phyloP scores from a whole-genome alignment of 2,113 vertebrate species.

The Trichomycterus rosablanca region DNA sequence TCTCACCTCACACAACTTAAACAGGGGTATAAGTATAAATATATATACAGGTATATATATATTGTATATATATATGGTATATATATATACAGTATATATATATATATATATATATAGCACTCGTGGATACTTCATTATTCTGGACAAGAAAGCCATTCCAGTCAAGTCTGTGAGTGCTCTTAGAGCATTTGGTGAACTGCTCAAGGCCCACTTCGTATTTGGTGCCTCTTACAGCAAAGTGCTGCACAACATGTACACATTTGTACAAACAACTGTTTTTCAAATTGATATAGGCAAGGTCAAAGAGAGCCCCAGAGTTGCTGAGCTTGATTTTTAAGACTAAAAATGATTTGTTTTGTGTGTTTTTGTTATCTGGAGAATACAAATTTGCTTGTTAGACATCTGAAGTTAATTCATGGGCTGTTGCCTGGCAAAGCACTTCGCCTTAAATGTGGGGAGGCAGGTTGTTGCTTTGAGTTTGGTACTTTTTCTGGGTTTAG shows the following conservation, averaged over 20 bases:
- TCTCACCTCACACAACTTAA: no score
- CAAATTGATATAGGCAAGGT: background rate
- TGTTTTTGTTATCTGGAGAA: background rate
- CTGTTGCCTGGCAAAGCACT: slow-evolving; percentile 21
- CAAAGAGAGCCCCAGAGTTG: background rate
- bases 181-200: slow-evolving; percentile 9
- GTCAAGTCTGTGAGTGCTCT: background rate
- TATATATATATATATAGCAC: no score
- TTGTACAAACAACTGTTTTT: slow-evolving; percentile 16
- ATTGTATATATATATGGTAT: no score
- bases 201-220: background rate
- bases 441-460: slow-evolving; percentile 19
- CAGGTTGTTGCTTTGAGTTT: slow-evolving; percentile 22
- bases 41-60: no score
- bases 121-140: no score
- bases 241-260: slow-evolving; percentile 16
- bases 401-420: slow-evolving; percentile 23
- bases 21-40: no score
- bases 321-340: slow-evolving; percentile 12
- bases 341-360: slow-evolving; percentile 24
- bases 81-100: no score
- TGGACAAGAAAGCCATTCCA: no score
- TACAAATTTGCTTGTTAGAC: slow-evolving; percentile 23
- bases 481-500: slow-evolving; percentile 14
- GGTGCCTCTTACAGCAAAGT: background rate